These are phyloP conservation scores for Micoletzkya japonica DNA, from an alignment of 2,888 invertebrate species.

Conservation along the genomic window DNA sequence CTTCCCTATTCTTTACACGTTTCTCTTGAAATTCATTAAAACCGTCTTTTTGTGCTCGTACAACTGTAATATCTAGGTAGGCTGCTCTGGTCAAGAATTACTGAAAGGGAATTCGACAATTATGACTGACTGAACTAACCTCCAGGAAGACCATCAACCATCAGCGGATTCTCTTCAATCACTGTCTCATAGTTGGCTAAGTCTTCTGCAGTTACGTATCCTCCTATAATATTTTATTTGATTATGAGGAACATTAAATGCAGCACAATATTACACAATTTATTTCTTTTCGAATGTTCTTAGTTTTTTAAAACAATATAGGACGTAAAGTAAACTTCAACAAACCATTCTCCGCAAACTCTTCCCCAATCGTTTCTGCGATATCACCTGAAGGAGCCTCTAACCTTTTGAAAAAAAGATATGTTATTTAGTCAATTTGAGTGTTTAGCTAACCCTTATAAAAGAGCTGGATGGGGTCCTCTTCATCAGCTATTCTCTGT, in stretches of 20 bases:
- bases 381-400: conserved; percentile 43
- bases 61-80: too few relatives aligned
- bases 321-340: background rate
- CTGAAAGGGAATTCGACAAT: too few relatives aligned
- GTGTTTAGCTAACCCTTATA: conserved; percentile 50
- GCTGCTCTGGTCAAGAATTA: too few relatives aligned
- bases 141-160: conserved; percentile 22
- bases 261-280: too few relatives aligned
- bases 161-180: conserved; percentile 53
- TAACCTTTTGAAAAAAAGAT: background rate
- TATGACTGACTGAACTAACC: too few relatives aligned
- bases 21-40: background rate
- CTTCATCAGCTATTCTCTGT: conserved; percentile 49
- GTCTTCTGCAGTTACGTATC: conserved; percentile 52
- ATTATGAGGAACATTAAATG: background rate
- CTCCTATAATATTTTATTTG: conserved; percentile 35
- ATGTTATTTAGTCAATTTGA: too few relatives aligned
- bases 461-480: conserved; percentile 61
- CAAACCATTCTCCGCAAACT: conserved; percentile 54
- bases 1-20: background rate
- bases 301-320: too few relatives aligned
- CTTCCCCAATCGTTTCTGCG: conserved; percentile 61
- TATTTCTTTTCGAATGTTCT: too few relatives aligned
- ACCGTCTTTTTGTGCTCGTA: background rate
- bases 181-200: conserved; percentile 51